These are phyloP conservation scores for Vulpes lagopus DNA, from an alignment of 2,113 vertebrate species.

Conservation along the genomic window DNA sequence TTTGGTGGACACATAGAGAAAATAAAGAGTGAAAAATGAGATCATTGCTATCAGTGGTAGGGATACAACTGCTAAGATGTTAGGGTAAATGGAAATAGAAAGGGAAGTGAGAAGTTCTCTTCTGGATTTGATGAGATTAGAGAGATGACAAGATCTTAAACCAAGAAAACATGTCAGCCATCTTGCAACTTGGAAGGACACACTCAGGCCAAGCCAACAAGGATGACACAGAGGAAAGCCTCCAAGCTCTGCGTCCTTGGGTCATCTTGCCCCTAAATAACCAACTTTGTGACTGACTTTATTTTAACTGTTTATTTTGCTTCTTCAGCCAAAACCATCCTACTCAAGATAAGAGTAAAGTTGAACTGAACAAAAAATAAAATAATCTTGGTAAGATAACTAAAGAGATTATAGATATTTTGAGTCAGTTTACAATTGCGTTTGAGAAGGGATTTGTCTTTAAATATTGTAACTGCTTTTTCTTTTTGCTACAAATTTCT, in stretches of 20 bases:
- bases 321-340: background rate
- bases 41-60: background rate
- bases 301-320: background rate
- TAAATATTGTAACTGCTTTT: background rate
- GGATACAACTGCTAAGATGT: background rate
- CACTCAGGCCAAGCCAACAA: background rate
- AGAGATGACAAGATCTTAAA: background rate
- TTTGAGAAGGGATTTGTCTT: background rate
- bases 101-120: background rate
- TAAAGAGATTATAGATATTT: background rate
- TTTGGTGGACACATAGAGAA: background rate
- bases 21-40: background rate
- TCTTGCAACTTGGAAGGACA: background rate
- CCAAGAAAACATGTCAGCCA: background rate
- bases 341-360: background rate
- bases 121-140: background rate
- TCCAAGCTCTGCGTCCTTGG: fast-evolving
- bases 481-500: background rate
- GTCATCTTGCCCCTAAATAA: background rate
- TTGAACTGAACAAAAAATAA: background rate
- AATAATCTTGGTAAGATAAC: background rate
- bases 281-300: background rate
- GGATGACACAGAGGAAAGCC: too few relatives aligned
- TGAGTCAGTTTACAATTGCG: background rate
- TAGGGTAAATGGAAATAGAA: background rate